phyloP scores from a whole-genome alignment of 2,797 vertebrate species.

The Tangara arthus region DNA sequence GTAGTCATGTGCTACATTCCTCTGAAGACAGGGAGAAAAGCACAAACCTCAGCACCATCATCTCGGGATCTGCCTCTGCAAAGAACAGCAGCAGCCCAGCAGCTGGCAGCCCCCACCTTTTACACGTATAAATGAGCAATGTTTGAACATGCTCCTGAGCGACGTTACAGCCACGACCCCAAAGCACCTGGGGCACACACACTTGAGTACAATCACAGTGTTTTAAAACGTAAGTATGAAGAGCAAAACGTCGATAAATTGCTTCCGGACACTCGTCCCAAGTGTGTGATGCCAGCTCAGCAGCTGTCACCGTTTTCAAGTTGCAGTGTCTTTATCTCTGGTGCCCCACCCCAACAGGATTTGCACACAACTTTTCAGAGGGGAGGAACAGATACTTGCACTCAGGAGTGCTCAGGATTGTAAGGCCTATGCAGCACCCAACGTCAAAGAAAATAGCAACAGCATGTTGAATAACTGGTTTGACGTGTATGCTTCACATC shows the following conservation, averaged over 20 bases:
- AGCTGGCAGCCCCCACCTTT: neutral
- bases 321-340: slow-evolving; percentile 1
- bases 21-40: neutral
- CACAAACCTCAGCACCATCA: neutral
- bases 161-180: accelerated
- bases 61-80: neutral
- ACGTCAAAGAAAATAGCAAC: neutral
- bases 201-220: neutral
- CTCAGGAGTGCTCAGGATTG: neutral
- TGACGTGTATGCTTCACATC: neutral
- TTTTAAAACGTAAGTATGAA: neutral
- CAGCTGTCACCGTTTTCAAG: neutral
- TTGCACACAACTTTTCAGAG: neutral
- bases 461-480: slow-evolving; percentile 48
- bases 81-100: neutral
- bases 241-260: neutral
- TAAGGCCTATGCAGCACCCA: neutral
- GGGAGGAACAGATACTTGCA: neutral
- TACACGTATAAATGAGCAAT: neutral
- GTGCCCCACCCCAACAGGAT: neutral
- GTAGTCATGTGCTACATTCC: neutral
- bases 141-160: neutral
- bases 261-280: neutral
- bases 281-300: neutral
- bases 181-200: neutral